Percentiles rank a stretch among this genome's conserved stretches.
Conservation (phyloP, 2,113 vertebrate species). For the Peromyscus maniculatus region DNA sequence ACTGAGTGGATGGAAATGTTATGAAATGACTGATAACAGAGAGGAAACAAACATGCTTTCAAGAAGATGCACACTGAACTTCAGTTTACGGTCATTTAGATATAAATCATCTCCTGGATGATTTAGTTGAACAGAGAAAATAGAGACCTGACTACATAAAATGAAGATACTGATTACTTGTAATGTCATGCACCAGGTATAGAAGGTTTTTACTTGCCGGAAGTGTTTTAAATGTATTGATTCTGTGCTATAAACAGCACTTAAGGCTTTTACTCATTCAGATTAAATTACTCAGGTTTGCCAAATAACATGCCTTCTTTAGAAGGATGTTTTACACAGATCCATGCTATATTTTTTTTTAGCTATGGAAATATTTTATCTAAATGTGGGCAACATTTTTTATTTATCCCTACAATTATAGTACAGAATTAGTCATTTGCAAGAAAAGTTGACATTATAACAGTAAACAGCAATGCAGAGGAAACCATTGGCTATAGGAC, state of each 20-base stretch:
- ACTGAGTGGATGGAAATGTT: neutral
- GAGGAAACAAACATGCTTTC: neutral
- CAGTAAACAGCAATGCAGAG: neutral
- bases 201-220: neutral
- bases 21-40: neutral
- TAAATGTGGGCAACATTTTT: neutral
- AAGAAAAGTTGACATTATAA: neutral
- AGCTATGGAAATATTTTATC: neutral
- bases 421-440: neutral
- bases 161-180: neutral
- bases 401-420: neutral
- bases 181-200: neutral
- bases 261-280: neutral
- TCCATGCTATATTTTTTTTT: neutral
- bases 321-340: neutral
- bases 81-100: neutral
- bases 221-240: constrained; percentile 48
- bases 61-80: neutral
- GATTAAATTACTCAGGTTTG: neutral
- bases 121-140: neutral
- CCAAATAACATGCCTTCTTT: neutral
- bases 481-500: rapidly evolving
- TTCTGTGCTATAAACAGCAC: neutral
- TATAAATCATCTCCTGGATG: neutral
- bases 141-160: neutral